Conservation (phyloP, 1,140 invertebrate genomes). For the Trichomalopsis sarcophagae region DNA sequence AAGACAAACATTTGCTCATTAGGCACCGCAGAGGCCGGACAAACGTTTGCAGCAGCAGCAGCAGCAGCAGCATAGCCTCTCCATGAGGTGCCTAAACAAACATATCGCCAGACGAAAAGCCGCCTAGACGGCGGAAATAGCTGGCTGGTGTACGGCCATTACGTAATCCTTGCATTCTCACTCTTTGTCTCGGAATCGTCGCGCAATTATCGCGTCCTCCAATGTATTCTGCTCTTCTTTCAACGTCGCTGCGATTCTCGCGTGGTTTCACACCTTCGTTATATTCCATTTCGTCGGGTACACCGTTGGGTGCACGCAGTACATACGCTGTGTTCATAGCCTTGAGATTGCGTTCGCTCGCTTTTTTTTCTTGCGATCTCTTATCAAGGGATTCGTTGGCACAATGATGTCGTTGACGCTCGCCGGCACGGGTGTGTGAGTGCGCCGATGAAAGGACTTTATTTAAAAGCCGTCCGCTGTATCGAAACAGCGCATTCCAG, state of each 20-base stretch:
- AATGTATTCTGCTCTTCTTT: not conserved
- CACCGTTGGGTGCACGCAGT: not conserved
- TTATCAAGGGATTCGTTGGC: not conserved
- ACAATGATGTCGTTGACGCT: slow-evolving; percentile 37
- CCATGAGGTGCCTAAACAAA: not conserved
- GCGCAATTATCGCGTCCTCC: too few species aligned
- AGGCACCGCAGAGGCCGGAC: not conserved
- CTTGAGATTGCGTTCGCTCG: slow-evolving; percentile 3
- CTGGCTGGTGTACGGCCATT: not conserved
- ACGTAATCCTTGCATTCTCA: not conserved
- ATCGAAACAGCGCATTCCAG: slow-evolving; percentile 12
- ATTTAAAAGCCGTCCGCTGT: not conserved
- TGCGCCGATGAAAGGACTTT: slow-evolving; percentile 4
- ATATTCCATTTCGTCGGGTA: not conserved
- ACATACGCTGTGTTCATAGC: not conserved
- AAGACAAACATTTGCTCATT: not conserved
- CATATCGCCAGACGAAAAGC: not conserved
- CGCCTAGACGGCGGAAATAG: not conserved
- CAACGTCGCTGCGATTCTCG: not conserved
- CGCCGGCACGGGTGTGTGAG: not conserved
- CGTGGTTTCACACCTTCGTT: too few species aligned
- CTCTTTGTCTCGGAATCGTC: not conserved
- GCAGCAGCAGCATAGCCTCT: not conserved
- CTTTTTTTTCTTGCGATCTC: not conserved
- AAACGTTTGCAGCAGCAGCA: too few species aligned